phyloP scores from a whole-genome alignment of 2,888 invertebrate species.

The Pimpla rufipes region DNA sequence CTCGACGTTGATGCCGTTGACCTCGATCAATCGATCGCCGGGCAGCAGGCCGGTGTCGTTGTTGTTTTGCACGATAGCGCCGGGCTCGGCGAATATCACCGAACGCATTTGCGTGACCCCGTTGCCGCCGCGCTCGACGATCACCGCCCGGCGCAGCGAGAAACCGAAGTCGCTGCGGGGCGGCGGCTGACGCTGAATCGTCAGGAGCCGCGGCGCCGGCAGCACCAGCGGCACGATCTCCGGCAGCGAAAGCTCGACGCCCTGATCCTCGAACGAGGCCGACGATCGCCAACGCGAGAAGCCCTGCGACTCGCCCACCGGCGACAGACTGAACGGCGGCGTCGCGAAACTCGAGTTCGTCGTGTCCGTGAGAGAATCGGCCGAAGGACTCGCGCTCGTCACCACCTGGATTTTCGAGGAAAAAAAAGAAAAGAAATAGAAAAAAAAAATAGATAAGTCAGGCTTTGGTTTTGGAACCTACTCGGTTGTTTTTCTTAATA shows the following conservation, averaged over 20 bases:
- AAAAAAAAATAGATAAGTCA: background rate
- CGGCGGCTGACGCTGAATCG: constrained; percentile 92
- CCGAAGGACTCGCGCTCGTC: constrained; percentile 93
- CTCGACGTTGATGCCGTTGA: constrained; percentile 94
- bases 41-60: constrained; percentile 94
- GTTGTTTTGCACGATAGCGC: constrained; percentile 89
- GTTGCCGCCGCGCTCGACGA: constrained; percentile 89
- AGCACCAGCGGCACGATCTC: constrained; percentile 89
- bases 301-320: constrained; percentile 94
- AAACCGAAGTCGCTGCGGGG: constrained; percentile 97
- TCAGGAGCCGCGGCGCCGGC: constrained; percentile 91
- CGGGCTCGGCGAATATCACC: constrained; percentile 96
- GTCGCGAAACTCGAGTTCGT: constrained; percentile 95
- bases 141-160: constrained; percentile 94
- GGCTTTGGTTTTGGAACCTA: no score
- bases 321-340: constrained; percentile 94
- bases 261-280: constrained; percentile 90
- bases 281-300: constrained; percentile 92
- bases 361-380: constrained; percentile 94
- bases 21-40: constrained; percentile 97
- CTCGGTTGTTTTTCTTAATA: no score
- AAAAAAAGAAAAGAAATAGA: background rate
- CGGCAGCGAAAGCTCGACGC: constrained; percentile 90
- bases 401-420: constrained; percentile 88
- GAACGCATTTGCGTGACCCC: constrained; percentile 88